Percentiles rank a stretch among this genome's conserved stretches.
Evolutionary conservation across 1,140 invertebrate species (phyloP).

Genomic region (Drosophila bifasciata): DNA sequence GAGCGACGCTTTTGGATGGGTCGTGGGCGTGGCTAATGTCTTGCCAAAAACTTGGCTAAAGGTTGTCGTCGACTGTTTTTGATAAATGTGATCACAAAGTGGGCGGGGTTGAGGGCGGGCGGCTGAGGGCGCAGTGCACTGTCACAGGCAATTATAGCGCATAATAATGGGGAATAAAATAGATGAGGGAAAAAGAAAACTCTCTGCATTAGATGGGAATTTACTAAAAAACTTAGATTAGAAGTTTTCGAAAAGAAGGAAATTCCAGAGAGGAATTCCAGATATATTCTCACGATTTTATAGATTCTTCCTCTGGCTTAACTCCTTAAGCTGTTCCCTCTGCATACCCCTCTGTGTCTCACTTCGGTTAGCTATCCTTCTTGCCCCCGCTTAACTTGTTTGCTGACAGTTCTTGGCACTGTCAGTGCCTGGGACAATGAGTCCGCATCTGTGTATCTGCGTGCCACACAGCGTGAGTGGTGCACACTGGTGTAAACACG

Average conservation of each 20-base stretch:
- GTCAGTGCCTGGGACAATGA: slow-evolving; percentile 6
- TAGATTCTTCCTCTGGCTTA: too few relatives aligned
- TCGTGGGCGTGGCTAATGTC: slow-evolving; percentile 61
- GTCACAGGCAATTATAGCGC: slow-evolving; percentile 14
- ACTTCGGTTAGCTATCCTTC: too few relatives aligned
- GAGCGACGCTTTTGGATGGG: slow-evolving; percentile 3
- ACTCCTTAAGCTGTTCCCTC: too few relatives aligned
- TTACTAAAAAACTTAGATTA: too few relatives aligned
- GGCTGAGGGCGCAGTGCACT: too few relatives aligned
- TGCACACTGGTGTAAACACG: slow-evolving; percentile 45
- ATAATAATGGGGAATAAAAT: not conserved
- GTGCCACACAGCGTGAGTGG: slow-evolving; percentile 4
- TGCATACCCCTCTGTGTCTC: too few relatives aligned
- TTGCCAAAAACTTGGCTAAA: slow-evolving; percentile 64
- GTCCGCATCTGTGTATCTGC: slow-evolving; percentile 16
- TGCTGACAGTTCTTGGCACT: slow-evolving; percentile 19
- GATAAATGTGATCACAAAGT: slow-evolving; percentile 62
- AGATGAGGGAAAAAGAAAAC: too few relatives aligned
- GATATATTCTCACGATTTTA: too few relatives aligned
- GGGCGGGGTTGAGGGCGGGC: slow-evolving; percentile 1
- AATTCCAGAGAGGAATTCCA: too few relatives aligned
- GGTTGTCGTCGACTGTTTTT: slow-evolving; percentile 57
- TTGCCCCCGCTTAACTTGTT: slow-evolving; percentile 20
- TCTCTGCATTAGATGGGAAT: too few relatives aligned
- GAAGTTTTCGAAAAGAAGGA: too few relatives aligned